Percentiles rank a stretch among this genome's conserved stretches.
phyloP scores from a whole-genome alignment of 2,797 vertebrate species.

The Lithobates sylvaticus region DNA sequence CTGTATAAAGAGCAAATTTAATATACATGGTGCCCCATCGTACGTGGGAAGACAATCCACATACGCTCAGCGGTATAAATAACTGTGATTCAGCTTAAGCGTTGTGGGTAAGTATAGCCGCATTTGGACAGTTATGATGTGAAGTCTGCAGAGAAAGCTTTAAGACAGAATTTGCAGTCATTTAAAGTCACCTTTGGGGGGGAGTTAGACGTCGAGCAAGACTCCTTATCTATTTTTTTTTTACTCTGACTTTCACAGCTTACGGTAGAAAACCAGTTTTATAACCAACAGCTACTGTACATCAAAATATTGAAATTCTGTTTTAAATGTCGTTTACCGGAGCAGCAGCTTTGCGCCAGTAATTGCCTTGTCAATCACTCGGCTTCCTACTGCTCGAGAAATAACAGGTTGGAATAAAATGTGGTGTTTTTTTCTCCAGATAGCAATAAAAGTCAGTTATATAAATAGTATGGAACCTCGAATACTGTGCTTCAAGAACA shows the following conservation, averaged over 20 bases:
- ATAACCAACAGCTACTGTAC: slow-evolving; percentile 54
- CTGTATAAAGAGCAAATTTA: background rate
- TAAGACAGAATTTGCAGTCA: slow-evolving; percentile 55
- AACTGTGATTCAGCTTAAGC: slow-evolving; percentile 39
- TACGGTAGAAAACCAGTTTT: slow-evolving; percentile 61
- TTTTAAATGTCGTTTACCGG: slow-evolving; percentile 83
- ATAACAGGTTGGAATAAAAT: slow-evolving; percentile 64
- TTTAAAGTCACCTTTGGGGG: slow-evolving; percentile 63
- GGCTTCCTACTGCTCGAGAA: slow-evolving; percentile 73
- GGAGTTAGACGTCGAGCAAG: slow-evolving; percentile 45
- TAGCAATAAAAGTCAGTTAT: slow-evolving; percentile 57
- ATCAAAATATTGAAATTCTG: slow-evolving; percentile 80
- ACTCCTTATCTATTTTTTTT: slow-evolving; percentile 61
- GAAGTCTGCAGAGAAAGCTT: slow-evolving; percentile 47
- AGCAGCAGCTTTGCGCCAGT: slow-evolving; percentile 77
- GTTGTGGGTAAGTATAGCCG: slow-evolving; percentile 32
- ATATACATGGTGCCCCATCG: slow-evolving; percentile 7
- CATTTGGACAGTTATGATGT: slow-evolving; percentile 54
- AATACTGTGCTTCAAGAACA: slow-evolving; percentile 58
- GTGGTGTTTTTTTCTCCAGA: slow-evolving; percentile 59
- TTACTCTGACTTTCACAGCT: slow-evolving; percentile 52
- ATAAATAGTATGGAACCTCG: slow-evolving; percentile 61
- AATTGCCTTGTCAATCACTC: slow-evolving; percentile 89
- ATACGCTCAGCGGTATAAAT: slow-evolving; percentile 45
- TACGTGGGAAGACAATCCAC: slow-evolving; percentile 30